These are phyloP conservation scores for Carettochelys insculpta DNA, from an alignment of 2,113 vertebrate genomes.

Conservation along the genomic window DNA sequence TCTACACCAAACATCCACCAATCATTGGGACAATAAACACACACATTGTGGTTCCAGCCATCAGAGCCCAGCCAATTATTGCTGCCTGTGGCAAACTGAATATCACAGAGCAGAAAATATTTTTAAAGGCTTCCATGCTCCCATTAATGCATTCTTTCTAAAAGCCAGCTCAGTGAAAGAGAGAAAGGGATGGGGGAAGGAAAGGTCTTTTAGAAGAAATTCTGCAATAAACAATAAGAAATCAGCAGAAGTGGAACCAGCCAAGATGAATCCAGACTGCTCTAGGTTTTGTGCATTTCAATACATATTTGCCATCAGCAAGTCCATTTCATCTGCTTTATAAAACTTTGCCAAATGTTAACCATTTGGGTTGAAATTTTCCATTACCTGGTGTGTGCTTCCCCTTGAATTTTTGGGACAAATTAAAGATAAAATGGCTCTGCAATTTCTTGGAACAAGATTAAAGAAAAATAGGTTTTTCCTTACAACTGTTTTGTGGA, in stretches of 20 bases:
- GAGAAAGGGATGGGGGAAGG: not conserved
- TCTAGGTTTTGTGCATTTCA: not conserved
- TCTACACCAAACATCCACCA: not conserved
- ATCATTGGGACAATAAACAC: not conserved
- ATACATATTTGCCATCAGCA: not conserved
- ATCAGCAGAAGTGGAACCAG: not conserved
- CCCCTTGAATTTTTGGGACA: not conserved
- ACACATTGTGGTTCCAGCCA: not conserved
- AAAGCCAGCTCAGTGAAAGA: not conserved
- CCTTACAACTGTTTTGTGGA: not conserved
- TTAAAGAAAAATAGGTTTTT: not conserved
- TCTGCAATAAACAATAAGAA: not conserved
- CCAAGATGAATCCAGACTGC: not conserved
- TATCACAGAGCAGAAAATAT: not conserved
- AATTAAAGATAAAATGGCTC: not conserved
- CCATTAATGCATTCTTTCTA: not conserved
- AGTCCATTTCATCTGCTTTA: not conserved
- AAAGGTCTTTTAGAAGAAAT: not conserved
- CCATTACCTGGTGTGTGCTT: not conserved
- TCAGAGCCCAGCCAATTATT: not conserved
- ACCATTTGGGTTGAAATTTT: not conserved
- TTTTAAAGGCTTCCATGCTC: not conserved
- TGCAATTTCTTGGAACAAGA: not conserved
- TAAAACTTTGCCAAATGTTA: not conserved
- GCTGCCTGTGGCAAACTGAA: not conserved